Percentiles rank a stretch among this genome's conserved stretches.
These are phyloP conservation scores for Sturnus vulgaris DNA, from an alignment of 2,113 vertebrate genomes.

Conservation along the genomic window DNA sequence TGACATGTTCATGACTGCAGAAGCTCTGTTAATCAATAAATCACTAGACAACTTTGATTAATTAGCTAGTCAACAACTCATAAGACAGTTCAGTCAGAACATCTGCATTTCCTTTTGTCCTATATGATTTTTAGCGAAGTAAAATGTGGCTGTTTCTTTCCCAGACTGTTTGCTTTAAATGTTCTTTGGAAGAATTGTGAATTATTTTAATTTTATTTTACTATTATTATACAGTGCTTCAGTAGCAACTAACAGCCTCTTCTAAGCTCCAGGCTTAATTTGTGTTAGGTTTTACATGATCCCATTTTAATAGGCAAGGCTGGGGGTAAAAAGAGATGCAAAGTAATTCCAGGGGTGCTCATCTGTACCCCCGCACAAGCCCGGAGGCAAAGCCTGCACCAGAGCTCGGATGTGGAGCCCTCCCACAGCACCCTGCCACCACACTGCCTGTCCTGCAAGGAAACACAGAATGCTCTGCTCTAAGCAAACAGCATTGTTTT, in stretches of 20 bases:
- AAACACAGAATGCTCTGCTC: not conserved
- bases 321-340: not conserved
- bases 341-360: not conserved
- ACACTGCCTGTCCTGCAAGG: not conserved
- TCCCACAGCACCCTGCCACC: not conserved
- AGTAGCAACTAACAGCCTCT: constrained; percentile 17
- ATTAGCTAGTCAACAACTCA: constrained; percentile 60
- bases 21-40: constrained; percentile 55
- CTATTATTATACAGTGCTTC: not conserved
- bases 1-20: constrained; percentile 34
- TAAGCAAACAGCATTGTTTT: constrained; percentile 42
- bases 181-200: constrained; percentile 28
- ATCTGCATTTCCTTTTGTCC: constrained; percentile 59
- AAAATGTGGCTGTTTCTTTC: constrained; percentile 24
- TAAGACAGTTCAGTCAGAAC: constrained; percentile 43
- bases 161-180: constrained; percentile 44
- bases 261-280: not conserved
- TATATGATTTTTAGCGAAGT: constrained; percentile 17
- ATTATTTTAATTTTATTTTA: constrained; percentile 33
- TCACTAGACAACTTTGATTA: constrained; percentile 55
- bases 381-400: not conserved
- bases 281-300: not conserved
- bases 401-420: not conserved
- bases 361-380: rapidly evolving
- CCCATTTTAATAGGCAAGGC: not conserved